Percentiles rank a stretch among this genome's conserved stretches.
Evolutionary conservation across 2,113 vertebrate species (phyloP).

Genomic region (pig (Sus scrofa)): DNA sequence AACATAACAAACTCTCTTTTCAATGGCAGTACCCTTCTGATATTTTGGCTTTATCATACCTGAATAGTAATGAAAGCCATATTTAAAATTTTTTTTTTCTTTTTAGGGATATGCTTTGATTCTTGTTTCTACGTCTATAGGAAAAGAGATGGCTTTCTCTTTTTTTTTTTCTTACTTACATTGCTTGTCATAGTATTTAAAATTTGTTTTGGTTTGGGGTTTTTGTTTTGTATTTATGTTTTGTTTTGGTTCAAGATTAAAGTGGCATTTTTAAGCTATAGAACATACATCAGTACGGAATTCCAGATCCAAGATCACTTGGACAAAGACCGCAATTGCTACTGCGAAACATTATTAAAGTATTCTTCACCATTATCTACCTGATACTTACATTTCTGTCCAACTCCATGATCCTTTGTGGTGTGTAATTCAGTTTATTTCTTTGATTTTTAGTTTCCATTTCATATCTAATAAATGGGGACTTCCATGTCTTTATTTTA

Average conservation of each 20-base stretch:
- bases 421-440: background rate
- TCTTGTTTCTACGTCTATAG: background rate
- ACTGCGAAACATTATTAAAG: background rate
- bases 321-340: background rate
- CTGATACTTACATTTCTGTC: background rate
- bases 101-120: background rate
- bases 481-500: background rate
- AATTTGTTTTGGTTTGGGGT: background rate
- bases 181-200: background rate
- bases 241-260: background rate
- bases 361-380: background rate
- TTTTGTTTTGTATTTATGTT: background rate
- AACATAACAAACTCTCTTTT: background rate
- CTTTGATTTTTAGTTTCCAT: background rate
- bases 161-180: background rate
- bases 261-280: background rate
- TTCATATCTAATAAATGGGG: background rate
- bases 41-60: background rate
- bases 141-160: background rate
- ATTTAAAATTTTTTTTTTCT: background rate
- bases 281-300: background rate
- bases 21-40: background rate
- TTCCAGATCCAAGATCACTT: background rate
- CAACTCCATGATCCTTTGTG: background rate
- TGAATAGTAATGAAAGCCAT: background rate